A percentile compares a stretch with the other conserved stretches of the same genome.
Conservation (phyloP, 2,797 vertebrate species). For the Rhinichthys osculus region DNA sequence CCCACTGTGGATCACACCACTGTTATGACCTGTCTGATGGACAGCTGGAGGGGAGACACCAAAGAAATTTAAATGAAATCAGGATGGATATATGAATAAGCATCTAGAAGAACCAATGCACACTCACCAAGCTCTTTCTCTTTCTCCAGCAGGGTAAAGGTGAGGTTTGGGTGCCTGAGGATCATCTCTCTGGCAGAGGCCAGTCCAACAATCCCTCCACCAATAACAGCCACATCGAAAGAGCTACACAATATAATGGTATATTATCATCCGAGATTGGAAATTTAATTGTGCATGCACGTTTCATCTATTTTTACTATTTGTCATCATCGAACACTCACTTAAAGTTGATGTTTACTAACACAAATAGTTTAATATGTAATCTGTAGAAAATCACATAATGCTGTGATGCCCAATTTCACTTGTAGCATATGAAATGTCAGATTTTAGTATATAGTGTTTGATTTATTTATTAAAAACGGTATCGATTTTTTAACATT, state of each 20-base stretch:
- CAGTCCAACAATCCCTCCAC: conserved; percentile 92
- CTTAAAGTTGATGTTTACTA: background rate
- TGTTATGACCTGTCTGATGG: conserved; percentile 98
- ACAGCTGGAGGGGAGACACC: conserved; percentile 13
- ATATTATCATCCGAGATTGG: background rate
- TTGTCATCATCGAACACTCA: background rate
- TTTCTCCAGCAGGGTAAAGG: conserved; percentile 90
- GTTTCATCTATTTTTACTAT: background rate
- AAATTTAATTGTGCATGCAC: background rate
- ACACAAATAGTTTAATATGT: background rate
- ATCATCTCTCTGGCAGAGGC: conserved; percentile 89
- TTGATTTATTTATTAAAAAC: background rate
- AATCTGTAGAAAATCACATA: background rate
- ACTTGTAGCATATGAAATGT: background rate
- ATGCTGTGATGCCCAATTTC: background rate
- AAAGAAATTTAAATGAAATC: background rate
- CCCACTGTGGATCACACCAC: conserved; percentile 96
- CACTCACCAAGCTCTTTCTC: conserved; percentile 87
- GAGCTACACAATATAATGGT: conserved; percentile 66
- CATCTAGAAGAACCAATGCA: too few relatives aligned
- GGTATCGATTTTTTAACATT: background rate
- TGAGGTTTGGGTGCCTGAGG: conserved; percentile 84
- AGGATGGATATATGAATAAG: background rate
- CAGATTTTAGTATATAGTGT: background rate
- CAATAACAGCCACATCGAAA: conserved; percentile 88